Percentiles rank a stretch among this genome's conserved stretches.
Conservation (phyloP, 2,888 invertebrate genomes). For the Oithona nana region DNA sequence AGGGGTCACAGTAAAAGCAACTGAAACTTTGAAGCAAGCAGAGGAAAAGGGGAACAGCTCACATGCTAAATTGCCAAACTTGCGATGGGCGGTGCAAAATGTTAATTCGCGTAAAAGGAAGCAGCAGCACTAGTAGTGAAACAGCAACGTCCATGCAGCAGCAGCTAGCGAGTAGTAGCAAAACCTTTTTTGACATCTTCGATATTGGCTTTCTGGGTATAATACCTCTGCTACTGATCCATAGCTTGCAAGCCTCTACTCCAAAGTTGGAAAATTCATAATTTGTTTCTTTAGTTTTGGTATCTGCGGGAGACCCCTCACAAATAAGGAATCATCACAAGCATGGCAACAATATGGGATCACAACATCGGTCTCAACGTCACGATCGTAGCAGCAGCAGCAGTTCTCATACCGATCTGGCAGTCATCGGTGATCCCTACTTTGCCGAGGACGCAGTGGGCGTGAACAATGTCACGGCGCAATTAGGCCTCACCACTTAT, state of each 20-base stretch:
- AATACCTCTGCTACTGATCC: too few relatives aligned
- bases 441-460: conserved; percentile 2
- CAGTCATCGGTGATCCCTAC: not conserved
- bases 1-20: too few relatives aligned
- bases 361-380: not conserved
- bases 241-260: too few relatives aligned
- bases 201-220: not conserved
- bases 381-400: not conserved
- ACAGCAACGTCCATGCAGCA: not conserved
- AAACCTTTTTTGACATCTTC: not conserved
- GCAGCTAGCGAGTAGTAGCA: not conserved
- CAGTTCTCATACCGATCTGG: too few relatives aligned
- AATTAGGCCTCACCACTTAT: conserved; percentile 41
- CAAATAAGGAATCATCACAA: too few relatives aligned
- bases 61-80: not conserved
- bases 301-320: not conserved
- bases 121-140: not conserved
- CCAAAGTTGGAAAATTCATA: too few relatives aligned
- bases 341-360: not conserved
- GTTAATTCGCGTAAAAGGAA: not conserved
- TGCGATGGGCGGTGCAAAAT: not conserved
- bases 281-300: not conserved
- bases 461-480: conserved; percentile 33
- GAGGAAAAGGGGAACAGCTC: not conserved
- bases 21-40: not conserved